Percentiles rank a stretch among this genome's conserved stretches.
Evolutionary conservation across 2,113 vertebrate species (phyloP).

Genomic region (Oenanthe oenanthe): DNA sequence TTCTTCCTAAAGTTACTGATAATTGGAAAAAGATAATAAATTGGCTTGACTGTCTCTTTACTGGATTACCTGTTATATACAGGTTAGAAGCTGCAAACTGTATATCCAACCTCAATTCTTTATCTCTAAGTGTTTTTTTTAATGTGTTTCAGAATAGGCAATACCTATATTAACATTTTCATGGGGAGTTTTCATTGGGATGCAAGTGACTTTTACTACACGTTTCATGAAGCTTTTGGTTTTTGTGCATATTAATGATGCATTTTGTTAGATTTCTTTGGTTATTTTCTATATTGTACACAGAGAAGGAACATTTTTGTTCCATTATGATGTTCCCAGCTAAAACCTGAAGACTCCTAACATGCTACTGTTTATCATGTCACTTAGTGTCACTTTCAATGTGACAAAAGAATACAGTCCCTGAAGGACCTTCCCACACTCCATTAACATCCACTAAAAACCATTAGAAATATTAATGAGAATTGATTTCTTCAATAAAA

Average conservation of each 20-base stretch:
- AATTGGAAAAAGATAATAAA: neutral
- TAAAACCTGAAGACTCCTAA: neutral
- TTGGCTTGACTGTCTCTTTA: neutral
- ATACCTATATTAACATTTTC: neutral
- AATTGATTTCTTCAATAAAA: slow-evolving; percentile 23
- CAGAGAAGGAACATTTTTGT: neutral
- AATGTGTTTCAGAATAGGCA: neutral
- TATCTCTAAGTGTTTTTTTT: neutral
- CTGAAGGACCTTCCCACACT: neutral
- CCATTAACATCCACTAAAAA: neutral
- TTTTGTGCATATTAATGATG: neutral
- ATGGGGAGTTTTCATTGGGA: neutral
- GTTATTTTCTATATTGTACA: neutral
- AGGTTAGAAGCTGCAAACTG: neutral
- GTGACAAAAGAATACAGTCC: neutral
- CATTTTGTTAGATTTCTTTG: neutral
- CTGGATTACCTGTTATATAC: neutral
- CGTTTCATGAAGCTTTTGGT: neutral
- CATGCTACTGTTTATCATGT: neutral
- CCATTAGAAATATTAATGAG: neutral
- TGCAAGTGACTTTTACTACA: neutral
- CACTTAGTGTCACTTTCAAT: neutral
- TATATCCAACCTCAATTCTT: neutral
- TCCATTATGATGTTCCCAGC: neutral
- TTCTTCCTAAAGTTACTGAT: neutral